Conservation (phyloP, 1,140 invertebrate species). For the Drosophila nigromelanica region DNA sequence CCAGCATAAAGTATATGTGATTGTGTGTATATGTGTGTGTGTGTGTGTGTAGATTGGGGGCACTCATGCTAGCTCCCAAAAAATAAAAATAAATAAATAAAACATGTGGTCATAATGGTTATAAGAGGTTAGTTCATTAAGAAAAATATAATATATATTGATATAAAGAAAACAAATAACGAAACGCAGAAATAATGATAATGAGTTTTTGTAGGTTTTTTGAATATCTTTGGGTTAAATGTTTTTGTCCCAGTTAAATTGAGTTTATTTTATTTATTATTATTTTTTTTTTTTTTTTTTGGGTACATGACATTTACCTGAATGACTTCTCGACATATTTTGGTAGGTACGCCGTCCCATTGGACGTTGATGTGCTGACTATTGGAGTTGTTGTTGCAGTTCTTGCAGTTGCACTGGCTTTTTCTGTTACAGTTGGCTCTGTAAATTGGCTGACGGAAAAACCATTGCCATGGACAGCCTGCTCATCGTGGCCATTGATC, state of each 20-base stretch:
- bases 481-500: constrained; percentile 24
- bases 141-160: neutral
- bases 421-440: constrained; percentile 33
- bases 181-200: constrained; percentile 4
- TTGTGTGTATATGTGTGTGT: constrained; percentile 18
- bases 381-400: constrained; percentile 25
- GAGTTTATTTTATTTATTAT: no score
- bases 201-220: constrained; percentile 15
- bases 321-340: constrained; percentile 84
- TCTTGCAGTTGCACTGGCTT: constrained; percentile 18
- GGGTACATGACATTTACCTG: constrained; percentile 78
- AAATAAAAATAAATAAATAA: constrained; percentile 1
- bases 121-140: constrained; percentile 2
- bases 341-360: constrained; percentile 78
- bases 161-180: constrained; percentile 2
- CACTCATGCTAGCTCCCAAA: constrained; percentile 27
- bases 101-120: constrained; percentile 2
- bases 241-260: constrained; percentile 14
- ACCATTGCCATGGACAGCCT: constrained; percentile 9
- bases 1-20: neutral
- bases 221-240: constrained; percentile 2
- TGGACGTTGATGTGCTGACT: constrained; percentile 49
- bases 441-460: constrained; percentile 1
- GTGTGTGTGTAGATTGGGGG: constrained; percentile 4
- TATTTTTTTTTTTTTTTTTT: constrained; percentile 1